Evolutionary conservation across 2,797 vertebrate genomes (phyloP).

Genomic region (Enteromius afrohamiltoni): DNA sequence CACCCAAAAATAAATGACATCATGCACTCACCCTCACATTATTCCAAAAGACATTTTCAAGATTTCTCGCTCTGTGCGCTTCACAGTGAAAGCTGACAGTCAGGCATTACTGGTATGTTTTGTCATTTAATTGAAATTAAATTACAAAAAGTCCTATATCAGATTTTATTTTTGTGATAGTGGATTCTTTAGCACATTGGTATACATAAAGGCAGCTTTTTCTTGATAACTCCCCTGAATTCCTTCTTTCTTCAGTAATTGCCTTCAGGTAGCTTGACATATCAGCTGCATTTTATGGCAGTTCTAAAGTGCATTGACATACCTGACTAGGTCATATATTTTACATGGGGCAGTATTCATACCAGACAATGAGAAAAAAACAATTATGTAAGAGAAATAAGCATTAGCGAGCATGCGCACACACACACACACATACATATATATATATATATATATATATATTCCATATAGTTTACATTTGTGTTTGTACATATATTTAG

Average conservation of each 20-base stretch:
- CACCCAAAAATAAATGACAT: neutral
- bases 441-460: neutral
- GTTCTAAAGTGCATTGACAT: neutral
- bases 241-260: slow-evolving; percentile 22
- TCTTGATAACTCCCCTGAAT: slow-evolving; percentile 10
- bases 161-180: neutral
- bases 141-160: no score
- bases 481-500: neutral
- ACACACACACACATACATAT: neutral
- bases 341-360: neutral
- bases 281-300: neutral
- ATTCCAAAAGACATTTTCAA: neutral
- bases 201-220: slow-evolving; percentile 30
- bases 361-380: neutral
- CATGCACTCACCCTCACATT: neutral
- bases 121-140: neutral
- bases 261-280: slow-evolving; percentile 22
- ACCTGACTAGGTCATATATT: neutral
- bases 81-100: neutral
- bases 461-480: neutral
- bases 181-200: neutral
- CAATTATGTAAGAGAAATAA: neutral
- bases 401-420: neutral
- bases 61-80: neutral
- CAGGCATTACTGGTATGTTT: neutral